Percentiles rank a stretch among this genome's conserved stretches.
Evolutionary conservation across 2,797 vertebrate genomes (phyloP).

Genomic region (Pangasius larnaudii): DNA sequence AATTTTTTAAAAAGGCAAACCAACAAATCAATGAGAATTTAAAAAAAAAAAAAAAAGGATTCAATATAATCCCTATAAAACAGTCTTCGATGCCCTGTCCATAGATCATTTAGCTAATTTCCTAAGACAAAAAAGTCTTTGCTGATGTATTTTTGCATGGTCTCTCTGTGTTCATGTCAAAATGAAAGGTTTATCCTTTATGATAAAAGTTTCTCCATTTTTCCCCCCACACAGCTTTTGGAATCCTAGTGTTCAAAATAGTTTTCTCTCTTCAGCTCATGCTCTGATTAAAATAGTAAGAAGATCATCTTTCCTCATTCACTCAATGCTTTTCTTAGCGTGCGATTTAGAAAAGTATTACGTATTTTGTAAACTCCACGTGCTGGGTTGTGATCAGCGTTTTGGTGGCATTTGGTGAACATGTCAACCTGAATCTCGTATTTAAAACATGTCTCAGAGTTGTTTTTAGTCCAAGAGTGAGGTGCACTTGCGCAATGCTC

Average conservation of each 20-base stretch:
- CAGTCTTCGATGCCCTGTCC: no score
- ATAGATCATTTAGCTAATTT: no score
- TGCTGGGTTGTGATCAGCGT: neutral
- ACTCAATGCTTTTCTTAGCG: neutral
- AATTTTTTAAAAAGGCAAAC: no score
- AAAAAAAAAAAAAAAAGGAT: no score
- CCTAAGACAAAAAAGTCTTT: no score
- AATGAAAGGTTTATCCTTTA: no score
- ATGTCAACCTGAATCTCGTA: neutral
- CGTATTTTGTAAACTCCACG: neutral
- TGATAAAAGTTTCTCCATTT: neutral
- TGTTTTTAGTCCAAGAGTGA: constrained; percentile 30
- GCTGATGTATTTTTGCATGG: no score
- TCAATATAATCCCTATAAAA: no score
- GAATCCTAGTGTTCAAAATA: neutral
- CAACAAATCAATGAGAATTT: no score
- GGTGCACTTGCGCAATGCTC: constrained; percentile 33
- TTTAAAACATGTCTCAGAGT: neutral
- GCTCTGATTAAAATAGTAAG: constrained; percentile 26
- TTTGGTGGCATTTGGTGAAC: constrained; percentile 10
- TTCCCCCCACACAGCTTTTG: neutral
- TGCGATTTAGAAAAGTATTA: neutral
- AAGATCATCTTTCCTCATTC: constrained; percentile 25
- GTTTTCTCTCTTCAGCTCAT: neutral
- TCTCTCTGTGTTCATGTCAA: no score